Evolutionary conservation across 1,140 invertebrate species (phyloP), one percentile per base, ranked within the genome.

Genomic region (Magallana angulata): DNA sequence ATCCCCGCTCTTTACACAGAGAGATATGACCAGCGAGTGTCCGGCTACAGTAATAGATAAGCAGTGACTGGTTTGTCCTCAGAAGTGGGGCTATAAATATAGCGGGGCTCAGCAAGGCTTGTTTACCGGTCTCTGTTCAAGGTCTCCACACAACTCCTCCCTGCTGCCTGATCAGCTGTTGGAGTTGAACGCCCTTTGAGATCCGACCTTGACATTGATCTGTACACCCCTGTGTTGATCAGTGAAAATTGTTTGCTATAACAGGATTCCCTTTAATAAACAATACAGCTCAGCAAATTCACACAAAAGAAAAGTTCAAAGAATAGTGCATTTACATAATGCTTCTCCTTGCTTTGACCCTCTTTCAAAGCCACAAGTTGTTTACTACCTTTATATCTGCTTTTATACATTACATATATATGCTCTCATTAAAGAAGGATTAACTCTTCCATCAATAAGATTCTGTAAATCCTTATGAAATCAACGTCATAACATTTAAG

Each of bases 71-170:
- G 18, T 5, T 18, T 76, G 24, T 76, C 68, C 36, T 30, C 9
- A 9, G 24, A 48, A 48, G 24, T n/a, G 18, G 18, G 30, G 64
- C 6, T 36, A 11, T 30, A 24, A 36, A 76, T 24, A 76, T 76
- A 76, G 24, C 36, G 36, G 11, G 36, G 12, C 30, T 8, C 18
- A 24, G 64, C 24, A 30, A 8, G 8, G 36, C 8, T 76, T 76
- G 68, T 76, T 76, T 76, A 76, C 68, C 68, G 36, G 24, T 30
- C 24, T 12, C 24, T 12, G 12, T 76, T 76, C 68, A 76, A 76
- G 68, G 68, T 30, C 68, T 76, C 36, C 3, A 30, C 36, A 76
- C 68, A 76, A 24, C 24, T 30, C 24, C 24, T 30, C 68, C 18
- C 24, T 12, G 24, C 7, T 48, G 24, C 24, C 24, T 24, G 24